Conservation (phyloP, 2,113 vertebrate genomes). For the Phrynosoma blainvillii region DNA sequence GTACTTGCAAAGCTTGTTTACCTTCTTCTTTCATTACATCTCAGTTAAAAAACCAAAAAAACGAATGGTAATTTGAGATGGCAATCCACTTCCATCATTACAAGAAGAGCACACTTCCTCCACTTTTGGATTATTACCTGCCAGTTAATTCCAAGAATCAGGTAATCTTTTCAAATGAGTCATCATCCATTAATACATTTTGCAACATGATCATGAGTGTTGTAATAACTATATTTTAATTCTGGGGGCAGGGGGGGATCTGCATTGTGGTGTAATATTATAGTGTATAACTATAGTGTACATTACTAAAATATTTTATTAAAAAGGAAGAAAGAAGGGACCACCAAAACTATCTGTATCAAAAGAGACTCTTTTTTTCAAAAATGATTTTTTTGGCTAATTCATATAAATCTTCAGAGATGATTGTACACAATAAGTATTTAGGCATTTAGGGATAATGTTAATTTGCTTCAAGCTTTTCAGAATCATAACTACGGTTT, state of each 20-base stretch:
- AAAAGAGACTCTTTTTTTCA: no score
- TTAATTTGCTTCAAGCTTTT: no score
- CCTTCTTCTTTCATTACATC: neutral
- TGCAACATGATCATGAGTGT: neutral
- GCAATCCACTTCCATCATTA: neutral
- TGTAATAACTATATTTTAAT: neutral
- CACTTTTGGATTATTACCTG: neutral
- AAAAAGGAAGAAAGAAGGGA: neutral
- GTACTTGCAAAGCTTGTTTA: neutral
- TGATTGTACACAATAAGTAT: no score
- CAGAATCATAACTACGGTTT: no score
- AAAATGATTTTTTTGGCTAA: no score
- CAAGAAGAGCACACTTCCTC: neutral
- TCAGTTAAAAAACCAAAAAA: neutral
- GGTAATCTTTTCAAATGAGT: accelerated
- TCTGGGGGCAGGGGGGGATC: neutral
- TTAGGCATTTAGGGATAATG: no score
- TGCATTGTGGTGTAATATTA: neutral
- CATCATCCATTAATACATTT: neutral
- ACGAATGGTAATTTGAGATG: neutral
- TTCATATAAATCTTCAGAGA: no score
- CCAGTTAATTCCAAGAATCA: neutral
- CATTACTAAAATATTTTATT: neutral
- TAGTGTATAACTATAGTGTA: neutral
- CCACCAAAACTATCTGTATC: no score